Evolutionary conservation across 2,888 invertebrate genomes (phyloP).

Genomic region (Conomelus anceps): DNA sequence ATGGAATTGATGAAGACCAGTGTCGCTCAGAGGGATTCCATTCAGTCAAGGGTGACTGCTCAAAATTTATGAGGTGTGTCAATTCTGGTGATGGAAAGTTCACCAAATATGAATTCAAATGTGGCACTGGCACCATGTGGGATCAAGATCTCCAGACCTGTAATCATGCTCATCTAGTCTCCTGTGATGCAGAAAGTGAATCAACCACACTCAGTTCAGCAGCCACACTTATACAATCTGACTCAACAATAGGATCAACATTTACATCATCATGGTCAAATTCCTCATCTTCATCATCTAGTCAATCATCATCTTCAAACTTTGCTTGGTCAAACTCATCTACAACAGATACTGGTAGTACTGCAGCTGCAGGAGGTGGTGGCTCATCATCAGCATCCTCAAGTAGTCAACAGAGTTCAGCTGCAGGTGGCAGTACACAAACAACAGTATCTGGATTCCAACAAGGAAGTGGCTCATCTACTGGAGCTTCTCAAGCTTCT

Average conservation of each 20-base stretch:
- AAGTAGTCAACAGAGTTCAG: constrained; percentile 27
- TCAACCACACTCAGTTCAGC: constrained; percentile 27
- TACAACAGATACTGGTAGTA: constrained; percentile 26
- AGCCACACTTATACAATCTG: constrained; percentile 31
- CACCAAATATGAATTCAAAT: constrained; percentile 61
- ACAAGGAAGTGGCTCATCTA: constrained; percentile 12
- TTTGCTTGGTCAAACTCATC: constrained; percentile 26
- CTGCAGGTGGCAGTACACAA: constrained; percentile 26
- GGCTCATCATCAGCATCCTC: constrained; percentile 14
- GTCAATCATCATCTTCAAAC: constrained; percentile 22
- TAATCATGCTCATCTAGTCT: constrained; percentile 60
- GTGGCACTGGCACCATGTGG: constrained; percentile 73
- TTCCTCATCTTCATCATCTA: constrained; percentile 31
- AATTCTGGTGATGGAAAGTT: constrained; percentile 45
- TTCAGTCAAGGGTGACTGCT: constrained; percentile 36
- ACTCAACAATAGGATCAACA: constrained; percentile 32
- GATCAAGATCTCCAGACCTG: constrained; percentile 60
- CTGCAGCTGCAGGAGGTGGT: constrained; percentile 28
- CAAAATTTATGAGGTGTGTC: constrained; percentile 36
- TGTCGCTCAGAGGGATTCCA: constrained; percentile 38
- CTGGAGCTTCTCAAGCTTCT: constrained; percentile 10
- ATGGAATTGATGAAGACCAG: constrained; percentile 16
- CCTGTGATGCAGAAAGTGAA: constrained; percentile 32
- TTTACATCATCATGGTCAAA: constrained; percentile 32
- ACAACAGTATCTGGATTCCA: constrained; percentile 19